Conservation (phyloP, 2,888 invertebrate genomes). For the Strigamia transsilvanica region DNA sequence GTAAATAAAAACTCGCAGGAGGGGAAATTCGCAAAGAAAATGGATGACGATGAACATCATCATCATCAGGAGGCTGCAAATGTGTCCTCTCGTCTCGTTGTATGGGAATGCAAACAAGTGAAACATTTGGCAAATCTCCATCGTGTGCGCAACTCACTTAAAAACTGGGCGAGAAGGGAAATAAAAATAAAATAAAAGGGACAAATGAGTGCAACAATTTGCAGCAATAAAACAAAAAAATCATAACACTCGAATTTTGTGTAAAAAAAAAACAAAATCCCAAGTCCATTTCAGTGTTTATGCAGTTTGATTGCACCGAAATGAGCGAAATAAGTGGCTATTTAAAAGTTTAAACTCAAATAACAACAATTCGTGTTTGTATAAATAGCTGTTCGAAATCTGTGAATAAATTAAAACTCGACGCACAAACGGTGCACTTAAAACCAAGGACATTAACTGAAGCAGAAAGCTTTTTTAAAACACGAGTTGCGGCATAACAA, state of each 20-base stretch:
- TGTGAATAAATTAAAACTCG: too few relatives aligned
- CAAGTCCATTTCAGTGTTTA: not conserved
- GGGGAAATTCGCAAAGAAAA: not conserved
- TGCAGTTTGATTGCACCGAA: not conserved
- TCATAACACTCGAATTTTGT: not conserved
- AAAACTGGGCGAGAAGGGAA: not conserved
- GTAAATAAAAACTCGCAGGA: slow-evolving; percentile 29
- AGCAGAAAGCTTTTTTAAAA: too few relatives aligned
- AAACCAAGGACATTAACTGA: too few relatives aligned
- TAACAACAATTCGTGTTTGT: too few relatives aligned
- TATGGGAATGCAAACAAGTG: slow-evolving; percentile 41
- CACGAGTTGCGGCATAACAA: too few relatives aligned
- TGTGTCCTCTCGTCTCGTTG: slow-evolving; percentile 7
- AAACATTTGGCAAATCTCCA: slow-evolving; percentile 46
- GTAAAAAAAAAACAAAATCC: not conserved
- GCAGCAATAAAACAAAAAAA: not conserved
- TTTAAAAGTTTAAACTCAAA: too few relatives aligned
- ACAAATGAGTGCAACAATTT: not conserved
- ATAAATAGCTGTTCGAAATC: too few relatives aligned
- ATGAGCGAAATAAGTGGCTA: not conserved
- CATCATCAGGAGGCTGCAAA: slow-evolving; percentile 31
- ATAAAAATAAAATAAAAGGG: slow-evolving; percentile 16
- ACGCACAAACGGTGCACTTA: too few relatives aligned
- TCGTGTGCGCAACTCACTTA: not conserved
- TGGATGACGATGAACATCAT: slow-evolving; percentile 41